A percentile compares a stretch with the other conserved stretches of the same genome.
Conservation (phyloP, 2,888 invertebrate genomes). For the Plutella xylostella region DNA sequence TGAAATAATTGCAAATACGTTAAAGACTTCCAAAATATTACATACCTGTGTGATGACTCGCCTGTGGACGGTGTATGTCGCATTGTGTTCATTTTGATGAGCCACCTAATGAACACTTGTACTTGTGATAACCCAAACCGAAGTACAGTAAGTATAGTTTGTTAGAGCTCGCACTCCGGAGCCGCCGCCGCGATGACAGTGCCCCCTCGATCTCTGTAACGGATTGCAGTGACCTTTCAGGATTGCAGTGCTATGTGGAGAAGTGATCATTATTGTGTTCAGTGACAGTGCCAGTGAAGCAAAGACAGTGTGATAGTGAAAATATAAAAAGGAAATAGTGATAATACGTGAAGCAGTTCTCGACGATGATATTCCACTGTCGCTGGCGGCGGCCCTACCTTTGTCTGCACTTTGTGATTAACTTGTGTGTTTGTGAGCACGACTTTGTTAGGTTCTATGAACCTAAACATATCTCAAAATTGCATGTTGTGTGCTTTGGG, state of each 20-base stretch:
- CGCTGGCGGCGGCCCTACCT: constrained; percentile 54
- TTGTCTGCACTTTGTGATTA: constrained; percentile 9
- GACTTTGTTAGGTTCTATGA: no score
- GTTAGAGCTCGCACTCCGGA: constrained; percentile 29
- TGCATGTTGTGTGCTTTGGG: background rate
- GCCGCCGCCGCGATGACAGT: constrained; percentile 53
- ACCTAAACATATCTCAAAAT: no score
- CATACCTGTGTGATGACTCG: no score
- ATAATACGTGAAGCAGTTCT: background rate
- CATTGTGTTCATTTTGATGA: constrained; percentile 4
- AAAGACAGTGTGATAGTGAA: constrained; percentile 22
- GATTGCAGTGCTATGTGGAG: constrained; percentile 61
- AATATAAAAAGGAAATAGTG: background rate
- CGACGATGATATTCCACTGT: background rate
- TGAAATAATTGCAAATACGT: no score
- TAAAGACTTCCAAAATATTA: no score
- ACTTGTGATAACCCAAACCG: constrained; percentile 3
- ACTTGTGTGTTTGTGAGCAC: constrained; percentile 4
- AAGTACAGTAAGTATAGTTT: constrained; percentile 1
- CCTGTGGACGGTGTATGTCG: constrained; percentile 17
- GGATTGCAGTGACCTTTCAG: constrained; percentile 64
- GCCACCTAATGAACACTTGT: constrained; percentile 2
- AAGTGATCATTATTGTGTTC: constrained; percentile 49
- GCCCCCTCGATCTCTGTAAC: constrained; percentile 32
- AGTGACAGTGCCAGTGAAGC: constrained; percentile 41